Evolutionary conservation across 2,888 invertebrate species (phyloP).

Genomic region (Desoria tigrina): DNA sequence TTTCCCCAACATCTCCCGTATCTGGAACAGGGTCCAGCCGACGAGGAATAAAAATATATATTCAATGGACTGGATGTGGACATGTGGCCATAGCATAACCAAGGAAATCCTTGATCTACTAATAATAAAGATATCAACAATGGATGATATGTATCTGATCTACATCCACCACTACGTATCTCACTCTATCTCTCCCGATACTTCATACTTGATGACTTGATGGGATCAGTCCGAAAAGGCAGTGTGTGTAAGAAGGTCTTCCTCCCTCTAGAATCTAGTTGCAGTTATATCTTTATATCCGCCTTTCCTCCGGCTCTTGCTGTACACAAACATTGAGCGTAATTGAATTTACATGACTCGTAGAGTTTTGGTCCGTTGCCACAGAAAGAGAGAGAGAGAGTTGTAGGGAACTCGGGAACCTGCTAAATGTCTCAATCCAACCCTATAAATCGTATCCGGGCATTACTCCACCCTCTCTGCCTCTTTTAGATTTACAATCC

Average conservation of each 20-base stretch:
- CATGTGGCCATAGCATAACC: slow-evolving; percentile 37
- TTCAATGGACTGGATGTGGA: slow-evolving; percentile 34
- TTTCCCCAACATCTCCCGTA: background rate
- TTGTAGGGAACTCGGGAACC: too few species aligned
- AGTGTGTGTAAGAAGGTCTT: background rate
- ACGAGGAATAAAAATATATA: slow-evolving; percentile 11
- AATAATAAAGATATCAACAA: slow-evolving; percentile 24
- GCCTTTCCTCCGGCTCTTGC: background rate
- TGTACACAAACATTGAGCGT: slow-evolving; percentile 16
- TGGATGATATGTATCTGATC: background rate
- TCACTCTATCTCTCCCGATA: too few species aligned
- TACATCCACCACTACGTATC: too few species aligned
- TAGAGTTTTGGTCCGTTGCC: slow-evolving; percentile 32
- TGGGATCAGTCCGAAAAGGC: background rate
- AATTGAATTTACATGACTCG: slow-evolving; percentile 50
- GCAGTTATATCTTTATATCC: too few species aligned
- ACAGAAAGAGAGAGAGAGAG: background rate
- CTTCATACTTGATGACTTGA: background rate
- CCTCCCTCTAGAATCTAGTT: background rate
- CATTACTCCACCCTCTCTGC: background rate
- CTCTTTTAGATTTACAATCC: background rate
- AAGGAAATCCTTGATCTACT: slow-evolving; percentile 19
- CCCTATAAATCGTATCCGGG: background rate
- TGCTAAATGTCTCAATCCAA: background rate
- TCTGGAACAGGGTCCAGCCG: too few species aligned